phyloP scores from a whole-genome alignment of 2,888 invertebrate genomes.

The Eupithecia subumbrata region DNA sequence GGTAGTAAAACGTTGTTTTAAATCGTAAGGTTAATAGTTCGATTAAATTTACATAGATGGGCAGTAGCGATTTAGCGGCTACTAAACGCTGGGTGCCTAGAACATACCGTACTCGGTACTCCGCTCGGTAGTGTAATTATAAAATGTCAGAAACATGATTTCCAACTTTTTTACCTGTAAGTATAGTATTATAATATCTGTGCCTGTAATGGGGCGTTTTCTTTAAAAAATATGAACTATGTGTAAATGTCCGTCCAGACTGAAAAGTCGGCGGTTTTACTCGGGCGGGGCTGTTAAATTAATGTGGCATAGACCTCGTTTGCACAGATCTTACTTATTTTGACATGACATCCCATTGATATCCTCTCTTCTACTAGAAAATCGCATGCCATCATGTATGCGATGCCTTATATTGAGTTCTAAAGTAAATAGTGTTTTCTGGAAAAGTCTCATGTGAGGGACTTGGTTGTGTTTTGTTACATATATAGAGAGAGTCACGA shows the following conservation, averaged over 20 bases:
- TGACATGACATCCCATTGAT: neutral
- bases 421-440: neutral
- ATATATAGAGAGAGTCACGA: no score
- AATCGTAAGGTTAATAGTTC: neutral
- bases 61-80: neutral
- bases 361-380: neutral
- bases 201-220: no score
- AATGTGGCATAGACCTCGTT: no score
- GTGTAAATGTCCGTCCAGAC: no score
- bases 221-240: no score
- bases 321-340: neutral
- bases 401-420: neutral
- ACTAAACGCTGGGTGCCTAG: neutral
- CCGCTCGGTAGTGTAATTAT: neutral
- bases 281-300: no score
- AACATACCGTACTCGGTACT: neutral
- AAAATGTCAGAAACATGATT: neutral
- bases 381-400: neutral
- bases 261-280: no score
- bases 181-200: no score
- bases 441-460: no score
- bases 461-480: neutral
- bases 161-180: neutral
- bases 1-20: neutral
- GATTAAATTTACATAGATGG: neutral